Percentiles rank a stretch among this genome's conserved stretches.
These are phyloP conservation scores for Drosophila oshimai DNA, from an alignment of 1,140 invertebrate species.

Conservation along the genomic window DNA sequence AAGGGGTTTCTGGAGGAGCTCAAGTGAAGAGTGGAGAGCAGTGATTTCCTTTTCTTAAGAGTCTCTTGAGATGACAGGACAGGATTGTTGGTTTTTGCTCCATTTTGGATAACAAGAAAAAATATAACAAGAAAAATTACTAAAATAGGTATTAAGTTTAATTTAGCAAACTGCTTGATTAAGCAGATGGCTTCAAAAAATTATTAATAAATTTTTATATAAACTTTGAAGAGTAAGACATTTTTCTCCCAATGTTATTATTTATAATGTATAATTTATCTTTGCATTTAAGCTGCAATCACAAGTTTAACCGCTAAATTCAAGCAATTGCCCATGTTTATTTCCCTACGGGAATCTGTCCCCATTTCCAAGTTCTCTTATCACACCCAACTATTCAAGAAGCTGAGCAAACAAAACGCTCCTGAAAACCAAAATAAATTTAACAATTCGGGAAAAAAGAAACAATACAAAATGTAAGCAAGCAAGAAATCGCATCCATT, in stretches of 20 bases:
- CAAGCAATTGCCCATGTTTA: slow-evolving; percentile 10
- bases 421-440: not conserved
- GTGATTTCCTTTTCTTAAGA: not conserved
- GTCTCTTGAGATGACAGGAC: not conserved
- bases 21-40: not conserved
- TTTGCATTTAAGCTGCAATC: not conserved
- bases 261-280: too few relatives aligned
- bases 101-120: too few relatives aligned
- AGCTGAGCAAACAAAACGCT: slow-evolving; percentile 22
- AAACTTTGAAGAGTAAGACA: too few relatives aligned
- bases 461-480: not conserved
- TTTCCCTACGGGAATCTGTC: not conserved
- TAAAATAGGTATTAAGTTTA: too few relatives aligned
- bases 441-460: not conserved
- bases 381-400: slow-evolving; percentile 46
- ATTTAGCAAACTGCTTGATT: too few relatives aligned
- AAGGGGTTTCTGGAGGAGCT: not conserved
- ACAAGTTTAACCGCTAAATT: not conserved
- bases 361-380: slow-evolving; percentile 35
- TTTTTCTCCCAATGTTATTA: too few relatives aligned
- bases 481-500: not conserved
- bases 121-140: too few relatives aligned
- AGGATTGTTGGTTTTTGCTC: too few relatives aligned
- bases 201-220: too few relatives aligned
- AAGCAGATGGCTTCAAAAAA: too few relatives aligned